Percentiles rank a stretch among this genome's conserved stretches.
Evolutionary conservation across 2,113 vertebrate genomes (phyloP).

Genomic region (Phylloscopus trochiloides): DNA sequence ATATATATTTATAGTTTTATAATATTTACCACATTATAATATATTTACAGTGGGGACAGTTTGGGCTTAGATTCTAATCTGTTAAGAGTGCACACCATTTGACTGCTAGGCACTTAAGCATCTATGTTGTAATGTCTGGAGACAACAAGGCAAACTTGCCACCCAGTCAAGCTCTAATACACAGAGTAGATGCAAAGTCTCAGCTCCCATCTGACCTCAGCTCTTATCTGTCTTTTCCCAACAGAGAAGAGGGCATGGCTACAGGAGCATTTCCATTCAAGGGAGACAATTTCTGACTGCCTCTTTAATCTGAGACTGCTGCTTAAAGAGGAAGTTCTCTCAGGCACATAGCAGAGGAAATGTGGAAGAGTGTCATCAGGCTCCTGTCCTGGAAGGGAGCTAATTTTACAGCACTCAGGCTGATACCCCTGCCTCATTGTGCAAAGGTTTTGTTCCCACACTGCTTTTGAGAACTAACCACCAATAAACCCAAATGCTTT

Average conservation of each 20-base stretch:
- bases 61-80: neutral
- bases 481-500: neutral
- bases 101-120: neutral
- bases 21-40: neutral
- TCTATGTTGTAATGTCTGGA: neutral
- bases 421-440: rapidly evolving
- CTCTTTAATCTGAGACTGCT: neutral
- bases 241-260: neutral
- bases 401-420: neutral
- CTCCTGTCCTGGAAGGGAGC: neutral
- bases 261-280: neutral
- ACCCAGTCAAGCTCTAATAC: neutral
- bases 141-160: neutral
- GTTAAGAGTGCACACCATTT: neutral
- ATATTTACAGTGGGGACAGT: neutral
- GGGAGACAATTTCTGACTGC: neutral
- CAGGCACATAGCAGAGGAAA: neutral
- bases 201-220: neutral
- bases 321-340: neutral
- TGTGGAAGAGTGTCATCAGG: neutral
- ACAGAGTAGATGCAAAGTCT: neutral
- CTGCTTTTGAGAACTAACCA: neutral
- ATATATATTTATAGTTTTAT: neutral
- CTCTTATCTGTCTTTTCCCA: neutral
- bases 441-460: neutral